Evolutionary conservation across 1,140 invertebrate species (phyloP).

Genomic region (Coenobita brevimanus): DNA sequence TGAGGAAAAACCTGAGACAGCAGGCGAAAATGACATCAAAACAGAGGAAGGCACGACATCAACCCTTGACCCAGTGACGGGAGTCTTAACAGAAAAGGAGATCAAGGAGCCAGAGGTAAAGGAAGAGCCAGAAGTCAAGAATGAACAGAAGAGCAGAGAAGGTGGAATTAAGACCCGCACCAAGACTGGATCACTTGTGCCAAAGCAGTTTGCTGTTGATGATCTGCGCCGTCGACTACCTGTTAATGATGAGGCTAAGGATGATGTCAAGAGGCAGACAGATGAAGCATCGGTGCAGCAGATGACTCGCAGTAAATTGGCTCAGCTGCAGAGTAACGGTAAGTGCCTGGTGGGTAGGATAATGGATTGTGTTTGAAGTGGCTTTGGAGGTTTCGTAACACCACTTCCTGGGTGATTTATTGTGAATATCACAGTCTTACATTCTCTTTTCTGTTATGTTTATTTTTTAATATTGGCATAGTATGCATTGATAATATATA

Average conservation of each 20-base stretch:
- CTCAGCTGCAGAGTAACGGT: slow-evolving; percentile 58
- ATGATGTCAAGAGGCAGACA: slow-evolving; percentile 74
- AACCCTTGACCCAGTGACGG: slow-evolving; percentile 37
- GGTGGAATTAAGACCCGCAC: slow-evolving; percentile 45
- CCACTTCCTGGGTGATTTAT: no score
- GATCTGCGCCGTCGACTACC: slow-evolving; percentile 39
- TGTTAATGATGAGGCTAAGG: neutral
- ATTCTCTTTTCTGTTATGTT: no score
- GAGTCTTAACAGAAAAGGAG: neutral
- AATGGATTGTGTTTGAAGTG: no score
- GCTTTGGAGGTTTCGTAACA: no score
- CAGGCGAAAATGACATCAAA: neutral
- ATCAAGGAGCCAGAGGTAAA: neutral
- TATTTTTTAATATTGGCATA: no score
- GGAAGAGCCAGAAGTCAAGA: slow-evolving; percentile 30
- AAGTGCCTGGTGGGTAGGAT: no score
- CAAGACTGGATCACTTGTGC: slow-evolving; percentile 37
- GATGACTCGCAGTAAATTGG: slow-evolving; percentile 72
- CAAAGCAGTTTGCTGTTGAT: slow-evolving; percentile 56
- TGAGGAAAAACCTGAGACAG: slow-evolving; percentile 25
- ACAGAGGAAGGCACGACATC: slow-evolving; percentile 6
- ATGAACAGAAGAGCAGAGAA: slow-evolving; percentile 40
- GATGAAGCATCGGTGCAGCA: slow-evolving; percentile 57
- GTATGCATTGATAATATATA: no score
- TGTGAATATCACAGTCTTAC: no score